Percentiles rank a stretch among this genome's conserved stretches.
These are phyloP conservation scores for Protodeltote pygarga DNA, from an alignment of 2,888 invertebrate species.

Conservation along the genomic window DNA sequence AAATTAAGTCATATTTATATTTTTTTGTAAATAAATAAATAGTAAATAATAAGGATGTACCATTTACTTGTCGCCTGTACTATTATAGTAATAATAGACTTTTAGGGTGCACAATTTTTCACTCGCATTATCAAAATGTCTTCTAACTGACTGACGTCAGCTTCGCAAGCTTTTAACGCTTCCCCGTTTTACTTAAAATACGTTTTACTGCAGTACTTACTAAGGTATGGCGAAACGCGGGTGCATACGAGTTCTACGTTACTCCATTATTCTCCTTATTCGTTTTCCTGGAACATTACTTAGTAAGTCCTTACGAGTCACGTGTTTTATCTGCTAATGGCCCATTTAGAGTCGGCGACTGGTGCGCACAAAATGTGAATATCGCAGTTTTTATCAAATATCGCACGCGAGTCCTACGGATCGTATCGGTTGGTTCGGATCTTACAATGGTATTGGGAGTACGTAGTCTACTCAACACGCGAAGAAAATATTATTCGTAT, in stretches of 20 bases:
- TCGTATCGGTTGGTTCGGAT: too few relatives aligned
- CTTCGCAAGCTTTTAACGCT: slow-evolving; percentile 2
- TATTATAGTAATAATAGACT: too few relatives aligned
- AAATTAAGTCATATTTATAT: too few relatives aligned
- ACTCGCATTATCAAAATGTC: background rate
- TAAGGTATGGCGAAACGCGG: background rate
- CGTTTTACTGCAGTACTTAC: background rate
- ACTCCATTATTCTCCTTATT: slow-evolving; percentile 4
- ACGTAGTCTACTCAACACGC: too few relatives aligned
- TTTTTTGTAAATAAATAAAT: too few relatives aligned
- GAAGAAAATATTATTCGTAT: too few relatives aligned
- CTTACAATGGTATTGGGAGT: too few relatives aligned
- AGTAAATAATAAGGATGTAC: too few relatives aligned
- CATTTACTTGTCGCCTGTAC: too few relatives aligned
- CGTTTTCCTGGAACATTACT: slow-evolving; percentile 16
- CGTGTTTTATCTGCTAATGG: slow-evolving; percentile 5
- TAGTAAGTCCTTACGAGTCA: background rate
- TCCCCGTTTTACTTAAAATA: background rate
- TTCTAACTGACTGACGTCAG: background rate
- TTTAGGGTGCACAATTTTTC: background rate
- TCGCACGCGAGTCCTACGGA: too few relatives aligned
- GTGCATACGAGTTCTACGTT: slow-evolving; percentile 5
- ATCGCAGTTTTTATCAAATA: background rate
- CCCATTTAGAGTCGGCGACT: background rate
- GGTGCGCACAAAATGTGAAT: background rate